Base-by-base conservation (phyloP, 2,797 vertebrate genomes). In the Leptodactylus fallax region DNA sequence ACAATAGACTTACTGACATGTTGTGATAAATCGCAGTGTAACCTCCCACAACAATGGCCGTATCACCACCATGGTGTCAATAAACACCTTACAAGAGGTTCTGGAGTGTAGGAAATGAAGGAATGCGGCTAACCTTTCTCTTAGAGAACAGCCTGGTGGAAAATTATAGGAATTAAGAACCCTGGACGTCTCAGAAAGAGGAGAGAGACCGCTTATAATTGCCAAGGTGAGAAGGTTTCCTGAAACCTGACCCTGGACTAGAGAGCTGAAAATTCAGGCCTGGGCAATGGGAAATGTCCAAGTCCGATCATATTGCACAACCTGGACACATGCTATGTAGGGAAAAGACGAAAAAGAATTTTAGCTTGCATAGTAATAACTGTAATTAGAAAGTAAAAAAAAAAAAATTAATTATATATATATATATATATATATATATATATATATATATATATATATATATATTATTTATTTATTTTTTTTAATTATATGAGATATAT, bases 171-270 rank as follows among this genome's bases (percentile, higher is more conserved):
- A 76, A 51, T 74, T 74, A 74, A 13, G 21, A 51, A 82, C 67
- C 85, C 16, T 27, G 76, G 53, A 91, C 90, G 58, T 82, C 92
- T 93, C 91, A 81, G 88, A 55, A 91, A 82, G 91, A 91, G 90
- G 88, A 36, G 87, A 91, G 89, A 81, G 88, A 90, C 94, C 94
- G 96, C 93, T 95, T 95, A 95, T 55, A 93, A 90, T 93, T 94
- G 94, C 92, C 93, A 89, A 91, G 90, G 89, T 92, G 91, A 91
- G 92, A 93, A 92, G 90, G 88, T 91, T 95, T 92, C 91, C 90
- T 94, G 96, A 96, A 96, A 97, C 94, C 90, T 91, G 94, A 96
- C 94, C 92, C 90, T 92, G 90, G 83, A 90, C 94, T 49, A 27
- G 94, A 84, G 81, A 90, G 83, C 88, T n/a, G n/a, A n/a, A n/a